Percentiles rank a stretch among this genome's conserved stretches.
Evolutionary conservation across 2,797 vertebrate species (phyloP).

Genomic region (Novumbra hubbsi): DNA sequence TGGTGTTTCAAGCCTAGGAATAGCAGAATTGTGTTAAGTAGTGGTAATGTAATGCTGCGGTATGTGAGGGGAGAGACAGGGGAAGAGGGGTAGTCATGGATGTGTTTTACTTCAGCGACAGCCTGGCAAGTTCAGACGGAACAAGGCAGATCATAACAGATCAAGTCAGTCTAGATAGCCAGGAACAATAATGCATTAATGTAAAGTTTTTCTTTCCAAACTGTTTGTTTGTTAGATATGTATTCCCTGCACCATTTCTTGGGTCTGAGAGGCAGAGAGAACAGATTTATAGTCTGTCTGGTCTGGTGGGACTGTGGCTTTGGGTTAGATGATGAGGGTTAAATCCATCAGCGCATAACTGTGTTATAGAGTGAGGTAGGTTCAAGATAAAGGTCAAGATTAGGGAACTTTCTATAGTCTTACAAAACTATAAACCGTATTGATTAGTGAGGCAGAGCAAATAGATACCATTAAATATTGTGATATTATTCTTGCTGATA

Average conservation of each 20-base stretch:
- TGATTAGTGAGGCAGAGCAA: too few relatives aligned
- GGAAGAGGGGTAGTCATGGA: constrained; percentile 29
- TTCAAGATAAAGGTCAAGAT: constrained; percentile 3
- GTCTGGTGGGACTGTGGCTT: constrained; percentile 49
- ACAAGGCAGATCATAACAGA: constrained; percentile 37
- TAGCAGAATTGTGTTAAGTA: neutral
- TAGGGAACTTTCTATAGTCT: too few relatives aligned
- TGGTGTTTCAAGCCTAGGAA: neutral
- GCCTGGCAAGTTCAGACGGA: constrained; percentile 67
- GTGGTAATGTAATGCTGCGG: too few relatives aligned
- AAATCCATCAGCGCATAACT: constrained; percentile 36
- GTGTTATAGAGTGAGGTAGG: constrained; percentile 28
- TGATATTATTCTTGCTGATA: too few relatives aligned
- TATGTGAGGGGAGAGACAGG: neutral
- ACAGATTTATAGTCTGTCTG: constrained; percentile 58
- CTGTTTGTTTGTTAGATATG: constrained; percentile 26
- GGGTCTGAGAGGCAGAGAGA: constrained; percentile 34
- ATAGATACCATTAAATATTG: too few relatives aligned
- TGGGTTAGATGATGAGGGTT: constrained; percentile 52
- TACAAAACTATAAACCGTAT: too few relatives aligned
- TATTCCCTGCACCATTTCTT: constrained; percentile 24
- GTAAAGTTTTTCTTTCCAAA: constrained; percentile 35
- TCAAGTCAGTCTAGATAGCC: constrained; percentile 44
- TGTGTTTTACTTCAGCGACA: constrained; percentile 49
- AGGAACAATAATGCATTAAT: constrained; percentile 50